Percentiles rank a stretch among this genome's conserved stretches.
Conservation (phyloP, 2,113 vertebrate genomes). For the Electrona antarctica region DNA sequence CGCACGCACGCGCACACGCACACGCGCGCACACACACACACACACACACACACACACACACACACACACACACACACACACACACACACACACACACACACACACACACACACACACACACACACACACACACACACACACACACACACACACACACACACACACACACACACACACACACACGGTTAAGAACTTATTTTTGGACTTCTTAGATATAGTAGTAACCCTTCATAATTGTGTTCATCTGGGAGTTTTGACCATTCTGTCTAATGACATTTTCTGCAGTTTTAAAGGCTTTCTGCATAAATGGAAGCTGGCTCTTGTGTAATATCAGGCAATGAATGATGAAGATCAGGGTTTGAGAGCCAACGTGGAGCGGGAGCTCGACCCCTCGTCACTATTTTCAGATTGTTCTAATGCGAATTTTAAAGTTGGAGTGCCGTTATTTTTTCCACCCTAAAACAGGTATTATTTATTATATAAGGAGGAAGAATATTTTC, state of each 20-base stretch:
- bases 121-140: not conserved
- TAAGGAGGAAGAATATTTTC: too few species aligned
- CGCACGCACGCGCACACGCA: not conserved
- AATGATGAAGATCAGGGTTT: not conserved
- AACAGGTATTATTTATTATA: too few species aligned
- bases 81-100: not conserved
- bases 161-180: slow-evolving; percentile 1
- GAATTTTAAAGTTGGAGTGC: not conserved
- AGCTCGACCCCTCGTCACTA: too few species aligned
- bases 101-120: not conserved
- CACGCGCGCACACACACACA: not conserved
- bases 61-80: not conserved
- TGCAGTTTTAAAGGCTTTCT: not conserved
- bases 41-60: not conserved
- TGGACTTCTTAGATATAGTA: not conserved
- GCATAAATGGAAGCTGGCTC: not conserved
- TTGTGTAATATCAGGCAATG: not conserved
- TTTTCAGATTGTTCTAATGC: not conserved
- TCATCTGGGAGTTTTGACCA: not conserved
- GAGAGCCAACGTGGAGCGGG: not conserved
- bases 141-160: not conserved
- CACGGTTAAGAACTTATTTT: not conserved
- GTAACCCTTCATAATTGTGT: not conserved
- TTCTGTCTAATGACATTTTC: not conserved
- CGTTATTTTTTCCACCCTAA: too few species aligned